phyloP scores from a whole-genome alignment of 1,140 invertebrate species.

The Drosophila bipectinata region DNA sequence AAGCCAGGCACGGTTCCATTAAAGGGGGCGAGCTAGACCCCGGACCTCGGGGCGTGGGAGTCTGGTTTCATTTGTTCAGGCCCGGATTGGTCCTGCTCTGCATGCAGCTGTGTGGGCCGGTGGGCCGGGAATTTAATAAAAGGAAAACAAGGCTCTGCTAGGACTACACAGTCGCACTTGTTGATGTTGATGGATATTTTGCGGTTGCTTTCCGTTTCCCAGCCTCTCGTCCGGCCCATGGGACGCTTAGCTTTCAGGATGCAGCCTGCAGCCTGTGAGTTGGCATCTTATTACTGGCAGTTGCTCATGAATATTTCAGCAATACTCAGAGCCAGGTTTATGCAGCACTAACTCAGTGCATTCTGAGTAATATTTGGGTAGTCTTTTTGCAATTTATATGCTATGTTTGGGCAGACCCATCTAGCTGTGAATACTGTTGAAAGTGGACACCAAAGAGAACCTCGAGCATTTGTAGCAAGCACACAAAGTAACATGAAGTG shows the following conservation, averaged over 20 bases:
- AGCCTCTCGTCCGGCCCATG: conserved; percentile 13
- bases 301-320: conserved; percentile 38
- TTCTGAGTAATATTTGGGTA: conserved; percentile 1
- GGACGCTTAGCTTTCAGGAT: conserved; percentile 6
- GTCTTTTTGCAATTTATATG: not conserved
- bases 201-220: conserved; percentile 25
- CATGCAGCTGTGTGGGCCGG: conserved; percentile 24
- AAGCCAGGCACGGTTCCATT: conserved; percentile 15
- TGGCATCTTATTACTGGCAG: conserved; percentile 29
- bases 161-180: conserved; percentile 43
- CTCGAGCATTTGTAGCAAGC: too few species aligned
- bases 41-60: conserved; percentile 39
- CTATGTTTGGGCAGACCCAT: too few species aligned
- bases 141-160: conserved; percentile 38
- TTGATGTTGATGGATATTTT: conserved; percentile 68
- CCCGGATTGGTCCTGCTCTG: conserved; percentile 13
- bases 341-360: conserved; percentile 14
- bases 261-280: conserved; percentile 20
- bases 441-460: too few species aligned
- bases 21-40: not conserved
- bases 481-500: too few species aligned
- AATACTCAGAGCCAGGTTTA: conserved; percentile 31
- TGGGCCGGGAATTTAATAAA: conserved; percentile 65
- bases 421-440: too few species aligned
- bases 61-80: conserved; percentile 28